Conservation (phyloP, 2,888 invertebrate species). For the Chloromyia formosa region DNA sequence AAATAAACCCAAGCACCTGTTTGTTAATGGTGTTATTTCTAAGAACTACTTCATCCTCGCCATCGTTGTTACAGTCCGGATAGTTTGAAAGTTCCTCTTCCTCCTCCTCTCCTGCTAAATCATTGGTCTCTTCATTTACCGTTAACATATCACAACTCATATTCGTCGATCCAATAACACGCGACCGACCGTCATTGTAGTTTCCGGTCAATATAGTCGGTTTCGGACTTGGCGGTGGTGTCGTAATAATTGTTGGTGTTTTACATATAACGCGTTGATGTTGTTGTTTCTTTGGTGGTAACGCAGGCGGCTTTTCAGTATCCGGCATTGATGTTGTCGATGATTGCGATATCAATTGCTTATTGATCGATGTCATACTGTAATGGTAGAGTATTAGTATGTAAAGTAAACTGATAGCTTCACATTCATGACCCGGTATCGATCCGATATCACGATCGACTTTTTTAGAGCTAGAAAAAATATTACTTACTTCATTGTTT, state of each 20-base stretch:
- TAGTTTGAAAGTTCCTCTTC: conserved; percentile 11
- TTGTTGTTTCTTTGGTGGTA: conserved; percentile 70
- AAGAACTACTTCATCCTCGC: conserved; percentile 53
- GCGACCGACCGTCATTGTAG: conserved; percentile 53
- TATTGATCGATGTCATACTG: conserved; percentile 50
- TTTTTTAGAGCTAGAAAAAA: no score
- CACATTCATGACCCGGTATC: no score
- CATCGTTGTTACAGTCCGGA: conserved; percentile 50
- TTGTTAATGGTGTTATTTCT: conserved; percentile 53
- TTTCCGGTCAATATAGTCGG: conserved; percentile 50
- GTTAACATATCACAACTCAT: conserved; percentile 64
- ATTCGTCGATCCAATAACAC: conserved; percentile 54
- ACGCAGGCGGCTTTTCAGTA: conserved; percentile 67
- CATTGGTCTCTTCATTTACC: conserved; percentile 58
- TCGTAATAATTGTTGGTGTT: conserved; percentile 63
- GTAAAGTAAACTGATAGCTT: not conserved
- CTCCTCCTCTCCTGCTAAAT: conserved; percentile 41
- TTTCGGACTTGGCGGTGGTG: conserved; percentile 65
- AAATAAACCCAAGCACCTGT: conserved; percentile 50
- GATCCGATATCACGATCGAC: not conserved
- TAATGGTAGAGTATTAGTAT: conserved; percentile 3
- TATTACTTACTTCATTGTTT: conserved; percentile 63
- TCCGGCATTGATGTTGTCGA: conserved; percentile 51
- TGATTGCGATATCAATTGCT: conserved; percentile 49
- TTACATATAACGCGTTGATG: conserved; percentile 66